Conservation (phyloP, 1,140 invertebrate genomes). For the Drosophila kepulauana region DNA sequence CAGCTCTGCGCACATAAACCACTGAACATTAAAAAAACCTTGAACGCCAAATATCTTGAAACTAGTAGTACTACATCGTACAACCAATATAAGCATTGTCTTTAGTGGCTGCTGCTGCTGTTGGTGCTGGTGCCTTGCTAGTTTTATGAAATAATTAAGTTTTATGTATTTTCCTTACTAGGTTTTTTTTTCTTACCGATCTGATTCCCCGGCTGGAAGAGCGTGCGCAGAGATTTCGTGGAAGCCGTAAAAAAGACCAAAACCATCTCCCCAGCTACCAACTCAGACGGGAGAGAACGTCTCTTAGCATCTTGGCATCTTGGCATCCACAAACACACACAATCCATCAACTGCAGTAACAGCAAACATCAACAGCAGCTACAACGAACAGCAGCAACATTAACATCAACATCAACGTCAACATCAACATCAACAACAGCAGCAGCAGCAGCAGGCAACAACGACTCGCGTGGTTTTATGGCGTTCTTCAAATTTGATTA, state of each 20-base stretch:
- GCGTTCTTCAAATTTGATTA: constrained; percentile 76
- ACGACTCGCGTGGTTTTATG: constrained; percentile 65
- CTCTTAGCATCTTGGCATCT: constrained; percentile 33
- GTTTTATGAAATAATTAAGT: constrained; percentile 84
- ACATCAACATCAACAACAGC: not conserved
- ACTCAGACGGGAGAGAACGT: constrained; percentile 27
- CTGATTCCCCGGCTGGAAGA: constrained; percentile 42
- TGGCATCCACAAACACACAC: constrained; percentile 23
- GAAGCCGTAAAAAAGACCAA: constrained; percentile 71
- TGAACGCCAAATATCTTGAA: constrained; percentile 41
- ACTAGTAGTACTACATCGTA: constrained; percentile 24
- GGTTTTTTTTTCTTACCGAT: constrained; percentile 66
- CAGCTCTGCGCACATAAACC: constrained; percentile 54
- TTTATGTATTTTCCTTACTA: constrained; percentile 83
- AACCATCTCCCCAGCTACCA: constrained; percentile 34
- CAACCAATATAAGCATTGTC: constrained; percentile 20
- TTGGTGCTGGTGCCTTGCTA: constrained; percentile 20
- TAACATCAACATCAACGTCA: constrained; percentile 3
- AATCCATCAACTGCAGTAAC: constrained; percentile 40
- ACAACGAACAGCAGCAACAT: constrained; percentile 6
- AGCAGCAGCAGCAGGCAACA: constrained; percentile 43
- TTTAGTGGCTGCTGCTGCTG: constrained; percentile 9
- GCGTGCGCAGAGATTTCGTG: constrained; percentile 59
- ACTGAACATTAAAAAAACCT: constrained; percentile 65
- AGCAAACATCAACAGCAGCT: not conserved